These are phyloP conservation scores for Saccostrea cuccullata DNA, from an alignment of 1,140 invertebrate species.

Conservation along the genomic window DNA sequence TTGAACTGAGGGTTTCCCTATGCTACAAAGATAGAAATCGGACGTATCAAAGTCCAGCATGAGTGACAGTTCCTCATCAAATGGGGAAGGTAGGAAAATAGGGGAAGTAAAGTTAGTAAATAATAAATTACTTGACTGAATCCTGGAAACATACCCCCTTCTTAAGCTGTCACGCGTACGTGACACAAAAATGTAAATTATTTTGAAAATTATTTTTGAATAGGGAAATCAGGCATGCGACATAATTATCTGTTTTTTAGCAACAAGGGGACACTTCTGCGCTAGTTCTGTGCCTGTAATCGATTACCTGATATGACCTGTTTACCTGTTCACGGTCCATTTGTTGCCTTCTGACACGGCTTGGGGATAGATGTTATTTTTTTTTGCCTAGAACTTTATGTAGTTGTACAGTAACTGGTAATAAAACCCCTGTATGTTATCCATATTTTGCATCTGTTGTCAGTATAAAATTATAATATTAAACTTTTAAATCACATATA, in stretches of 20 bases:
- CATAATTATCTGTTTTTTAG: too few species aligned
- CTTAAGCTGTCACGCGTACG: neutral
- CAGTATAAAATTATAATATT: too few species aligned
- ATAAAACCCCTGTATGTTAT: too few species aligned
- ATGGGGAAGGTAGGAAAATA: constrained; percentile 30
- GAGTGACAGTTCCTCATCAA: constrained; percentile 35
- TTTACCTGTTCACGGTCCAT: constrained; percentile 27
- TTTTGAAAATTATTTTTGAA: too few species aligned
- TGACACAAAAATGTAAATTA: neutral
- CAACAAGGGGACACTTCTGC: too few species aligned
- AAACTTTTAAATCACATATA: too few species aligned
- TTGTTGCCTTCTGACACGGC: neutral
- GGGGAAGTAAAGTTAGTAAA: constrained; percentile 30
- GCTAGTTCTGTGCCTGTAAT: neutral
- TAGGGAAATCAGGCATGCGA: too few species aligned
- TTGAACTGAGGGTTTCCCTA: constrained; percentile 7
- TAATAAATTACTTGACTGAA: neutral
- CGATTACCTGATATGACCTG: neutral
- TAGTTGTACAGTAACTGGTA: too few species aligned
- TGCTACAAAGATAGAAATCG: constrained; percentile 28
- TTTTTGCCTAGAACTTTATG: too few species aligned
- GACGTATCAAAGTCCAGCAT: constrained; percentile 29
- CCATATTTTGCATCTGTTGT: too few species aligned
- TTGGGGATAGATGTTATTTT: neutral
- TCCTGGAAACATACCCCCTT: neutral